phyloP scores from a whole-genome alignment of 1,140 invertebrate species.

The Drusus annulatus region DNA sequence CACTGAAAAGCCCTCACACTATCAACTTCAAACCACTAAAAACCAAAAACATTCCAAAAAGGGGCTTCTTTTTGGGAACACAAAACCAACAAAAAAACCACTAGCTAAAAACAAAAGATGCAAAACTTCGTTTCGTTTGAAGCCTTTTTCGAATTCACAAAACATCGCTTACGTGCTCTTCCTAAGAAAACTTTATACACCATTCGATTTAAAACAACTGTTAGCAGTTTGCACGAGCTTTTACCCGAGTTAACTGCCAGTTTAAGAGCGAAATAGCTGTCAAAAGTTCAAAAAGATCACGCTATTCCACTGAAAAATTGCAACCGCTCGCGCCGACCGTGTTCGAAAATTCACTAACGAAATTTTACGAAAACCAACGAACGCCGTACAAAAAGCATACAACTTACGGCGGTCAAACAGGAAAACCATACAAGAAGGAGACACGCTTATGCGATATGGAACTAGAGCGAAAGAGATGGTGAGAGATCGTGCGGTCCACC shows the following conservation, averaged over 20 bases:
- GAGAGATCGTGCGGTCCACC: neutral
- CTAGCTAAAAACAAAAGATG: too few species aligned
- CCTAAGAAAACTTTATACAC: neutral
- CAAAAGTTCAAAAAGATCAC: neutral
- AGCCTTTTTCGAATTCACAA: neutral
- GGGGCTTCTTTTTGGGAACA: too few species aligned
- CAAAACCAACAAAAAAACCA: too few species aligned
- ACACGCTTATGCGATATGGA: neutral
- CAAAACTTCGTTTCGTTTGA: too few species aligned
- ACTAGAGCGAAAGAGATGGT: neutral
- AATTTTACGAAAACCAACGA: neutral
- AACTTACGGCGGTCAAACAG: neutral
- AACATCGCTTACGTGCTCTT: neutral
- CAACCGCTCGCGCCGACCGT: neutral
- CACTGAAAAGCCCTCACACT: too few species aligned
- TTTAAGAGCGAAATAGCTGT: neutral
- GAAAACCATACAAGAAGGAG: neutral
- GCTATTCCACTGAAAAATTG: neutral
- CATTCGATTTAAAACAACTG: neutral
- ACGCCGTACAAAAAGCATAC: neutral
- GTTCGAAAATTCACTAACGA: conserved; percentile 26
- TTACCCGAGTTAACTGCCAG: too few species aligned
- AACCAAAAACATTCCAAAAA: too few species aligned
- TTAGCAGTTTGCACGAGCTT: neutral
- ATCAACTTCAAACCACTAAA: too few species aligned